These are phyloP conservation scores for Nomada goodeniana DNA, from an alignment of 2,888 invertebrate species.

Conservation along the genomic window DNA sequence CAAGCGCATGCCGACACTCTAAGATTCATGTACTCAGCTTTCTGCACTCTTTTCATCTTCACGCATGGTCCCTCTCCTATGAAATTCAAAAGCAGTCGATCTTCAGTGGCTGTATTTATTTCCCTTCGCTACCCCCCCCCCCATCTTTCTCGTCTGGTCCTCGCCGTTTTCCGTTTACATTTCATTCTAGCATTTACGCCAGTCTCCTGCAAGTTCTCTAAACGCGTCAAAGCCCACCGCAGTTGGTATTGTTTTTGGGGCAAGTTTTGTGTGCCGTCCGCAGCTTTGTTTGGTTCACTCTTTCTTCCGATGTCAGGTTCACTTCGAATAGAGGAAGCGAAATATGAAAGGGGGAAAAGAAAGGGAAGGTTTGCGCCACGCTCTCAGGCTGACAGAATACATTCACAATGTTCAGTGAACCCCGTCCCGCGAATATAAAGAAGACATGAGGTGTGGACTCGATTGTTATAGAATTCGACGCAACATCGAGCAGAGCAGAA, in stretches of 20 bases:
- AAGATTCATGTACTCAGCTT: background rate
- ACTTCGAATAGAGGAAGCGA: slow-evolving; percentile 23
- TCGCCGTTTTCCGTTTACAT: slow-evolving; percentile 14
- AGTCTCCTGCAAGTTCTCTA: slow-evolving; percentile 39
- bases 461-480: slow-evolving; percentile 36
- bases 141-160: slow-evolving; percentile 1
- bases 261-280: slow-evolving; percentile 52
- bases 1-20: no score
- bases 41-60: background rate
- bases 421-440: slow-evolving; percentile 1
- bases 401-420: slow-evolving; percentile 45
- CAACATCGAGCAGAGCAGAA: background rate
- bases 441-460: background rate
- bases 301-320: slow-evolving; percentile 62
- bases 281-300: slow-evolving; percentile 46
- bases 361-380: slow-evolving; percentile 26
- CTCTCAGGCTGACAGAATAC: slow-evolving; percentile 17
- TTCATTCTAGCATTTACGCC: slow-evolving; percentile 3
- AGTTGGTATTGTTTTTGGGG: slow-evolving; percentile 59
- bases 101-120: background rate
- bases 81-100: no score
- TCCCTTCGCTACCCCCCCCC: background rate
- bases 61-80: no score
- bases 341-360: slow-evolving; percentile 35
- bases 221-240: slow-evolving; percentile 42